Conservation (phyloP, 2,888 invertebrate species). For the Hirtodrosophila trivittata region DNA sequence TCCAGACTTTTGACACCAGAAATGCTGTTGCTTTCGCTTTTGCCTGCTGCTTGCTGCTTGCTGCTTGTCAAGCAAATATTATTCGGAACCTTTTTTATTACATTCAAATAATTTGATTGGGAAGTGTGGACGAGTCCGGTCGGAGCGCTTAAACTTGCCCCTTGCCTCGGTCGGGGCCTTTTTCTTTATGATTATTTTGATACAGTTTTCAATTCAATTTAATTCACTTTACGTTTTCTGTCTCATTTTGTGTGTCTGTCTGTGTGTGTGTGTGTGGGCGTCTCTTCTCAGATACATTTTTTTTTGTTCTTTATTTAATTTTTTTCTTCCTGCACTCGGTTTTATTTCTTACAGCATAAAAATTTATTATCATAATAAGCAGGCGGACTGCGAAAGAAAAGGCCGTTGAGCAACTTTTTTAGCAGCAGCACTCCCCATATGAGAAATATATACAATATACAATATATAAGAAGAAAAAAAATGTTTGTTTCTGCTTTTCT, state of each 20-base stretch:
- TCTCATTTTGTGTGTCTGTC: neutral
- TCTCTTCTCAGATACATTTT: conserved; percentile 57
- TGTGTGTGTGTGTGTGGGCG: conserved; percentile 32
- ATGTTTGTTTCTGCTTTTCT: conserved; percentile 13
- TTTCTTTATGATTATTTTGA: conserved; percentile 52
- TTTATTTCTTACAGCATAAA: conserved; percentile 73
- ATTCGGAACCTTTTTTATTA: conserved; percentile 71
- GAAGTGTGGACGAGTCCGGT: conserved; percentile 48
- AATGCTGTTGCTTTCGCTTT: conserved; percentile 1
- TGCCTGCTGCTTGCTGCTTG: neutral
- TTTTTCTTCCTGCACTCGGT: conserved; percentile 50
- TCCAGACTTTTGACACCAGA: conserved; percentile 54
- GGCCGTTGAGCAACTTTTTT: conserved; percentile 42
- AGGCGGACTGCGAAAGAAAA: conserved; percentile 44
- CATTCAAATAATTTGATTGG: conserved; percentile 78
- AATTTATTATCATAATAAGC: conserved; percentile 79
- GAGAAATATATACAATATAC: conserved; percentile 19
- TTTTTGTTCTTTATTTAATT: conserved; percentile 19
- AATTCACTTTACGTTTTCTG: conserved; percentile 63
- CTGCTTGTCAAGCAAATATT: conserved; percentile 52
- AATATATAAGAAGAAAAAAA: conserved; percentile 4
- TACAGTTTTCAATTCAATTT: conserved; percentile 77
- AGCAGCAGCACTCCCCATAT: conserved; percentile 21
- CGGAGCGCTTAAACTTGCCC: conserved; percentile 22
- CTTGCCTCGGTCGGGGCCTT: conserved; percentile 27